Percentiles rank a stretch among this genome's conserved stretches.
phyloP scores from a whole-genome alignment of 2,113 vertebrate genomes.

The Triplophysa rosa region DNA sequence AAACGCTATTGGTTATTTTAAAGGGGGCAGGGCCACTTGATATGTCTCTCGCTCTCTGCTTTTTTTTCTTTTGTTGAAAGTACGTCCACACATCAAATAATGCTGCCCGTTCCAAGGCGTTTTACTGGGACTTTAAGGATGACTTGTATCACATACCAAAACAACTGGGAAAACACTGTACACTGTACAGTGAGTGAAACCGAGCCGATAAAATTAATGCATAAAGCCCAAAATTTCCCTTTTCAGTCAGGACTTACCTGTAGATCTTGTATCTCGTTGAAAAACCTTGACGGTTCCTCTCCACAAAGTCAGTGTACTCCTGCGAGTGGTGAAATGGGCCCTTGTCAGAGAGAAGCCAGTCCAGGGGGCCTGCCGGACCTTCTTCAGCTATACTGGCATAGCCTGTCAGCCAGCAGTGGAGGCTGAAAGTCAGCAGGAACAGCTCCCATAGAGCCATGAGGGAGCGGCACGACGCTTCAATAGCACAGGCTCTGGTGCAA shows the following conservation, averaged over 20 bases:
- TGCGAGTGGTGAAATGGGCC: constrained; percentile 97
- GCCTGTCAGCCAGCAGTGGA: constrained; percentile 92
- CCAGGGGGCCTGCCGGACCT: constrained; percentile 91
- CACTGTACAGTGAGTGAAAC: no score
- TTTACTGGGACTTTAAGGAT: no score
- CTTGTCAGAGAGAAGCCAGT: constrained; percentile 99
- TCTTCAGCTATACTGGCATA: constrained; percentile 85
- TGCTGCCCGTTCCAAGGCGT: no score
- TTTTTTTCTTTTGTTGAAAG: no score
- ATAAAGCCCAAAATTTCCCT: not conserved
- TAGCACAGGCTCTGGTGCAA: constrained; percentile 81
- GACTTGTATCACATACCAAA: no score
- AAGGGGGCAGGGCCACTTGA: no score
- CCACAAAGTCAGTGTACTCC: constrained; percentile 97
- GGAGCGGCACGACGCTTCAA: constrained; percentile 76
- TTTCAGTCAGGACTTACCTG: constrained; percentile 77
- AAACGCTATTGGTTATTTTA: no score
- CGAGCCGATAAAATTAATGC: not conserved
- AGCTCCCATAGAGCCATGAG: constrained; percentile 99
- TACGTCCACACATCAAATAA: no score
- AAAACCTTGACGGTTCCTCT: constrained; percentile 96
- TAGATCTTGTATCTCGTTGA: constrained; percentile 99
- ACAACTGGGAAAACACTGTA: no score
- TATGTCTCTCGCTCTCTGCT: no score
- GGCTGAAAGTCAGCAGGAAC: constrained; percentile 87